These are phyloP conservation scores for Ashinkailepas kermadecensis DNA, from an alignment of 2,888 invertebrate genomes.

Conservation along the genomic window DNA sequence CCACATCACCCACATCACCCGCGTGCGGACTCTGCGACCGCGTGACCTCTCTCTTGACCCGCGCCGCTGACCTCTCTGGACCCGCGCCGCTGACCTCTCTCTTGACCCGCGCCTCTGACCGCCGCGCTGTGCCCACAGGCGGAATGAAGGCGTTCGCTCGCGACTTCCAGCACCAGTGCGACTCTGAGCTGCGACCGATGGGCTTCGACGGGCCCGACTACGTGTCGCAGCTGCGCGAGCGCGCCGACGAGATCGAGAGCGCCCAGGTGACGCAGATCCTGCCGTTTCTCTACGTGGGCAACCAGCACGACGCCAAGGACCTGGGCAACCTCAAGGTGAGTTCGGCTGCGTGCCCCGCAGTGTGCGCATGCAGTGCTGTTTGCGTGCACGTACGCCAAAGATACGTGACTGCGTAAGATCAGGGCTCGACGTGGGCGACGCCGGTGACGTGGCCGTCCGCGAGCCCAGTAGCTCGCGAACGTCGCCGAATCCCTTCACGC, in stretches of 20 bases:
- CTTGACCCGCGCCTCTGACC: background rate
- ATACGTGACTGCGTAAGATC: no score
- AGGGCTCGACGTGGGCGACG: no score
- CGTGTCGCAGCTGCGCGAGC: slow-evolving; percentile 35
- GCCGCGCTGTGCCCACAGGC: slow-evolving; percentile 26
- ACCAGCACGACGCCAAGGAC: slow-evolving; percentile 70
- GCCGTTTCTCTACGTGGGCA: slow-evolving; percentile 72
- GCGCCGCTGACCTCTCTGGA: no score
- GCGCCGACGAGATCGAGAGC: slow-evolving; percentile 50
- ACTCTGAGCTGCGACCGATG: slow-evolving; percentile 49
- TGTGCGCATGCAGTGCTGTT: no score
- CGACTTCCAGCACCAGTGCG: slow-evolving; percentile 56
- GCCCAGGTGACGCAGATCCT: slow-evolving; percentile 69
- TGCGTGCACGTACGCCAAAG: no score
- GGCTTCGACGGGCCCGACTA: slow-evolving; percentile 31
- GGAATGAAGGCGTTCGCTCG: slow-evolving; percentile 32
- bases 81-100: background rate
- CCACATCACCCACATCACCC: no score
- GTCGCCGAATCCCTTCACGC: no score
- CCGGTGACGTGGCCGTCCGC: no score
- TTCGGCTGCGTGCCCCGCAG: no score
- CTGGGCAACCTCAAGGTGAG: slow-evolving; percentile 53
- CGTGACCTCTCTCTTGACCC: no score
- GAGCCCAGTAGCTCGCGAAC: no score
- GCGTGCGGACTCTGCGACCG: no score